Percentiles rank a stretch among this genome's conserved stretches.
Conservation (phyloP, 2,888 invertebrate genomes). For the Chymomyza fuscimana region DNA sequence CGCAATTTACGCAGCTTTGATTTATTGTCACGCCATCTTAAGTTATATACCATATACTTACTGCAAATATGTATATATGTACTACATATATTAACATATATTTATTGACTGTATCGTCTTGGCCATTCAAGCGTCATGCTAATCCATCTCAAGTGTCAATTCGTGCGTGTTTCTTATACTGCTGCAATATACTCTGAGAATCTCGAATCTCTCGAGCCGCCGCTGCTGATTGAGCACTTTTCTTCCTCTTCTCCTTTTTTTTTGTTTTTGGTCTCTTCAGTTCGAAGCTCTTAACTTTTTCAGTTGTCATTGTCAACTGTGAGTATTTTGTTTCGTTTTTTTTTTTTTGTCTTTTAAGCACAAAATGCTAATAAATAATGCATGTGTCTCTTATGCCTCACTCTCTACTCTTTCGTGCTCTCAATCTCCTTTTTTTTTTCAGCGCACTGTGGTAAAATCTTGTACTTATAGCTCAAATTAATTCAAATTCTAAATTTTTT, state of each 20-base stretch:
- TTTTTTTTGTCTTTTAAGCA: conserved; percentile 36
- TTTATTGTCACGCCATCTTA: conserved; percentile 22
- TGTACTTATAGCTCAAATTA: too few relatives aligned
- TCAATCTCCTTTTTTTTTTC: background rate
- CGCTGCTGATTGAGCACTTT: conserved; percentile 64
- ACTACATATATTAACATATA: conserved; percentile 5
- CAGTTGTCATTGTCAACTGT: conserved; percentile 7
- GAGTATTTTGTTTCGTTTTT: conserved; percentile 6
- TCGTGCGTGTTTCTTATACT: conserved; percentile 49
- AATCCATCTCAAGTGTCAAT: conserved; percentile 73
- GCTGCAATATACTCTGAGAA: background rate
- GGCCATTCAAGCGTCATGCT: conserved; percentile 45
- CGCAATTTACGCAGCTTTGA: conserved; percentile 30
- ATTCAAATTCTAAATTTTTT: too few relatives aligned
- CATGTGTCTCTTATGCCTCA: conserved; percentile 56
- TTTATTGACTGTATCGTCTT: background rate
- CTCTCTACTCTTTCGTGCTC: background rate
- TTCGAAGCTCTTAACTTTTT: conserved; percentile 17
- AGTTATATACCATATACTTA: background rate
- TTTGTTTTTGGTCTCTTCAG: conserved; percentile 11
- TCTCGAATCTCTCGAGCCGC: conserved; percentile 45
- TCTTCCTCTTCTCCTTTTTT: conserved; percentile 41
- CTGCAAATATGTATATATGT: background rate
- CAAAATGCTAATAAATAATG: conserved; percentile 67
- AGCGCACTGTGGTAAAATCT: too few relatives aligned